Evolutionary conservation across 1,140 invertebrate genomes (phyloP).

Genomic region (Platorchestia sp.): DNA sequence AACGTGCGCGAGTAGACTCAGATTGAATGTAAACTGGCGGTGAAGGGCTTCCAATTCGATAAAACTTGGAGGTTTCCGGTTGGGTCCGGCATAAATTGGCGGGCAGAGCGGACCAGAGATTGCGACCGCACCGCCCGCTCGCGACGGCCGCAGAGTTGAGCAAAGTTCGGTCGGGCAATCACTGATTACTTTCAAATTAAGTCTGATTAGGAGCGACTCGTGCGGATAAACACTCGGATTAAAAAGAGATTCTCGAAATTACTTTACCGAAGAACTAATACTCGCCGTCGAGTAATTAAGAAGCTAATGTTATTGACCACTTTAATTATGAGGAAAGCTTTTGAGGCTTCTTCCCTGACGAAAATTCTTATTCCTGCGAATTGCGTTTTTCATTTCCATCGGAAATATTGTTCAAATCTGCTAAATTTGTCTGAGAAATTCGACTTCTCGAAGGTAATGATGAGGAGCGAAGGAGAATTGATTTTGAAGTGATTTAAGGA

Average conservation of each 20-base stretch:
- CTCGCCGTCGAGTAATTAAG: background rate
- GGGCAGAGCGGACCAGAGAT: background rate
- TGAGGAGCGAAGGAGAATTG: background rate
- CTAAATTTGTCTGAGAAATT: background rate
- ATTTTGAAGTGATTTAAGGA: background rate
- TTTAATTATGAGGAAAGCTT: slow-evolving; percentile 23
- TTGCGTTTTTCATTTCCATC: background rate
- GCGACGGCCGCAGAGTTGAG: background rate
- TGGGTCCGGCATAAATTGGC: background rate
- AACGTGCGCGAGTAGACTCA: too few species aligned
- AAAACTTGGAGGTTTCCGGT: background rate
- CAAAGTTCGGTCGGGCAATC: background rate
- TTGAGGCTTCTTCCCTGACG: background rate
- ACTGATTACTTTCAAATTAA: slow-evolving; percentile 48
- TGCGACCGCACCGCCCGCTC: background rate
- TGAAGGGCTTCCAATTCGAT: background rate
- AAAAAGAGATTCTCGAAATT: slow-evolving; percentile 36
- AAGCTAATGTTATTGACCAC: slow-evolving; percentile 19
- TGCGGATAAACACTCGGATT: slow-evolving; percentile 35
- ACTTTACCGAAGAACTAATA: slow-evolving; percentile 18
- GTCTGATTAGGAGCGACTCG: slow-evolving; percentile 44
- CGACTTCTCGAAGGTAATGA: background rate
- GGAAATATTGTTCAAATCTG: background rate
- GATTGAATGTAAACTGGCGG: background rate
- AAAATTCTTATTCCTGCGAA: background rate